Conservation (phyloP, 2,113 vertebrate genomes). For the Cephalopholis sonnerati region DNA sequence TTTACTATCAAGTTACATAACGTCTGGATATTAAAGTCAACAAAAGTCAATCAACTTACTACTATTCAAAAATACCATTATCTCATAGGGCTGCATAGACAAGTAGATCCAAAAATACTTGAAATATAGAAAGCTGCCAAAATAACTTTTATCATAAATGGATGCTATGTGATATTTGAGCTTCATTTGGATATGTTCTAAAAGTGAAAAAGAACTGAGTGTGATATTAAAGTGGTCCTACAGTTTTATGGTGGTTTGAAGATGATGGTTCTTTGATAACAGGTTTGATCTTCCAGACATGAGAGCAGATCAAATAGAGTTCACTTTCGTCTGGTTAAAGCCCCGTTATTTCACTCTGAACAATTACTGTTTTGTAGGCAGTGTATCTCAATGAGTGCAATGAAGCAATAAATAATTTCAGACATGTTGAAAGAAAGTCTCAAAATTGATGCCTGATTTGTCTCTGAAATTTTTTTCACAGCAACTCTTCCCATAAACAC, state of each 20-base stretch:
- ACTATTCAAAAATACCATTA: not conserved
- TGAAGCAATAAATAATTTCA: not conserved
- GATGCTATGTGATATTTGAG: not conserved
- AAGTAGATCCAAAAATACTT: slow-evolving; percentile 4
- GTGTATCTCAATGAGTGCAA: not conserved
- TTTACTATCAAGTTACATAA: not conserved
- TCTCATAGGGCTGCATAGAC: not conserved
- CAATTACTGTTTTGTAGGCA: not conserved
- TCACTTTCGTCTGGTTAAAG: not conserved
- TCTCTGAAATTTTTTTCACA: not conserved
- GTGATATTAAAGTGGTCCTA: not conserved
- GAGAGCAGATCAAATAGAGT: not conserved
- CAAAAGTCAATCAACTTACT: not conserved
- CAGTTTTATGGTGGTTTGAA: not conserved
- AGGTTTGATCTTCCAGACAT: not conserved
- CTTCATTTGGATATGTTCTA: not conserved
- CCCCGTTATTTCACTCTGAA: not conserved
- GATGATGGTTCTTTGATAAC: not conserved
- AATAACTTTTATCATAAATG: not conserved
- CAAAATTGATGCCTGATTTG: not conserved
- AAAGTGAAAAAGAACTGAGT: not conserved
- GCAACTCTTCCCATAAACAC: not conserved
- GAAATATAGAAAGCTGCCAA: not conserved
- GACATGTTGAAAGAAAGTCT: not conserved
- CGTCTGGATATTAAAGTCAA: slow-evolving; percentile 2